phyloP scores from a whole-genome alignment of 2,113 vertebrate genomes.

The Antigone vipio region DNA sequence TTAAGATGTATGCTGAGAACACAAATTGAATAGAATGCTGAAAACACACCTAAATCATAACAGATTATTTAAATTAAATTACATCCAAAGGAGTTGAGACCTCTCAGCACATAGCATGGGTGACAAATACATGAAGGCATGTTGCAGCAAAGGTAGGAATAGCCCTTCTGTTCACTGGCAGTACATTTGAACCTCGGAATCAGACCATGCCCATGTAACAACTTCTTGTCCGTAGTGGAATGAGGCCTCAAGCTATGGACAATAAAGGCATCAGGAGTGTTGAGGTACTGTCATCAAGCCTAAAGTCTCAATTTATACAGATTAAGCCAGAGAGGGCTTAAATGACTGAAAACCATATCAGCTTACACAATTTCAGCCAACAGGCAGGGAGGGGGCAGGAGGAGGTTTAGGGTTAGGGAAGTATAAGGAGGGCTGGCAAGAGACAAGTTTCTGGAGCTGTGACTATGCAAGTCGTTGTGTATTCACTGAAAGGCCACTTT shows the following conservation, averaged over 20 bases:
- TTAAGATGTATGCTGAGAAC: not conserved
- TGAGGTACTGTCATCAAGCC: not conserved
- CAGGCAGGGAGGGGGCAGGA: not conserved
- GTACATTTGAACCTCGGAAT: not conserved
- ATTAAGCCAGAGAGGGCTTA: not conserved
- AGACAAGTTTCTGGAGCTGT: not conserved
- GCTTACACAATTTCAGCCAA: not conserved
- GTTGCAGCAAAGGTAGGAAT: not conserved
- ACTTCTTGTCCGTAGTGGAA: not conserved
- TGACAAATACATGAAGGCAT: not conserved
- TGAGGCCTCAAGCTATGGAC: not conserved
- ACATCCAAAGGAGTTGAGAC: not conserved
- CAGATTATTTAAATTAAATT: not conserved
- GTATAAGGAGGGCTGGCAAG: not conserved
- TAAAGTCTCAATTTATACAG: not conserved
- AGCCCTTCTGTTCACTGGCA: not conserved
- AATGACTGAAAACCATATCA: fast-evolving
- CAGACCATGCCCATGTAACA: not conserved
- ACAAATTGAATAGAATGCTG: not conserved
- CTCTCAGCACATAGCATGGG: not conserved
- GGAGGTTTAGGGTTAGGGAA: not conserved
- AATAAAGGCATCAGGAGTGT: not conserved
- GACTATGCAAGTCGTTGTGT: not conserved
- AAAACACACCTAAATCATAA: not conserved
- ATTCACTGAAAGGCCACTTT: not conserved